phyloP scores from a whole-genome alignment of 1,140 invertebrate genomes.

The Alviniconcha marisindica region DNA sequence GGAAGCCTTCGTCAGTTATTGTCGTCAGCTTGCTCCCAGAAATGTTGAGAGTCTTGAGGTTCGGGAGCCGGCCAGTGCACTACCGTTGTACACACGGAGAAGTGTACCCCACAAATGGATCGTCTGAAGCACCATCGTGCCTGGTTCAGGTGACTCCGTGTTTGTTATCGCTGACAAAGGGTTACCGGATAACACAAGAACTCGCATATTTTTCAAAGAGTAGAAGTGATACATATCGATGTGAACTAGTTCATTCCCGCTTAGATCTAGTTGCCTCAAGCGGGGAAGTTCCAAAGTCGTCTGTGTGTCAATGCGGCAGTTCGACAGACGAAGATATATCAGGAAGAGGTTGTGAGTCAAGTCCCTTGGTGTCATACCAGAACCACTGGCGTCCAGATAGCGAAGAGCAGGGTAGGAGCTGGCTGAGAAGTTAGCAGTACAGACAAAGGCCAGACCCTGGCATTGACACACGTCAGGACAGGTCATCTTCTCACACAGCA shows the following conservation, averaged over 20 bases:
- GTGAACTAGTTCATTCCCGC: background rate
- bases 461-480: constrained; percentile 34
- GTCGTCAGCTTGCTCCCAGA: background rate
- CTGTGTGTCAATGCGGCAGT: too few relatives aligned
- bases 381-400: constrained; percentile 17
- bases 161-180: too few relatives aligned
- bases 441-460: constrained; percentile 30
- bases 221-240: background rate
- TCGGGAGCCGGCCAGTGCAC: background rate
- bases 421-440: background rate
- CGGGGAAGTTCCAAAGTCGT: background rate
- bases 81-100: background rate
- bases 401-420: constrained; percentile 9
- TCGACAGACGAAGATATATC: background rate
- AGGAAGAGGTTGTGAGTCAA: background rate
- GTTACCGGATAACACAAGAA: background rate
- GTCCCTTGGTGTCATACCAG: background rate
- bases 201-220: background rate
- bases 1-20: background rate
- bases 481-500: background rate
- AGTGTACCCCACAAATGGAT: background rate
- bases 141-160: background rate
- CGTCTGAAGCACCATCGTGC: background rate
- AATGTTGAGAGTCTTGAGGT: background rate
- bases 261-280: background rate